phyloP scores from a whole-genome alignment of 2,888 invertebrate genomes.

The Euclidia mi region DNA sequence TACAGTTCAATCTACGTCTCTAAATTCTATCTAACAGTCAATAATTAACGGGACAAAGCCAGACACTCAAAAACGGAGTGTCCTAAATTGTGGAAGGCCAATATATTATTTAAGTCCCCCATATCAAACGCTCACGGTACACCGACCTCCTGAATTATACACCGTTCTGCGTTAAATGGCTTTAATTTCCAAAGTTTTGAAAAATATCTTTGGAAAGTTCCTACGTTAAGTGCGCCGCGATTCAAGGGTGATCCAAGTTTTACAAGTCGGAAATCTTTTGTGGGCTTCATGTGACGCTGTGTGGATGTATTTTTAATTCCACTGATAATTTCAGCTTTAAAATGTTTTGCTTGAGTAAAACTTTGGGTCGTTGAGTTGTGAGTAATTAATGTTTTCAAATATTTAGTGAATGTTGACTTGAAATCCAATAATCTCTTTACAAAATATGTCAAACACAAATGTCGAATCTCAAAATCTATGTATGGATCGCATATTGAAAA shows the following conservation, averaged over 20 bases:
- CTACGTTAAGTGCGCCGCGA: slow-evolving; percentile 60
- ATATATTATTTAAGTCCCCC: slow-evolving; percentile 78
- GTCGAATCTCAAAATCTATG: too few relatives aligned
- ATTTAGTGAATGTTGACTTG: too few relatives aligned
- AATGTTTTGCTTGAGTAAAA: background rate
- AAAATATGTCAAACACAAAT: too few relatives aligned
- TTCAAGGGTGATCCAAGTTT: slow-evolving; percentile 53
- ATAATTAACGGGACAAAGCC: slow-evolving; percentile 32
- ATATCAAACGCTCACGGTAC: slow-evolving; percentile 66
- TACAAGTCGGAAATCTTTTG: slow-evolving; percentile 56
- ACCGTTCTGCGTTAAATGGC: slow-evolving; percentile 77
- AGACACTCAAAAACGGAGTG: slow-evolving; percentile 39
- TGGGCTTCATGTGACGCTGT: slow-evolving; percentile 61
- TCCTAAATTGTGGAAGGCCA: slow-evolving; percentile 51
- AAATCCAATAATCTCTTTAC: too few relatives aligned
- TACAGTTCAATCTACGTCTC: background rate
- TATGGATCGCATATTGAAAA: too few relatives aligned
- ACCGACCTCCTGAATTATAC: slow-evolving; percentile 71
- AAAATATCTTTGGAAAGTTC: slow-evolving; percentile 74
- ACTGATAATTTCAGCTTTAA: slow-evolving; percentile 1
- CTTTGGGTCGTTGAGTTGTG: background rate
- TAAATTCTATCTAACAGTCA: slow-evolving; percentile 20
- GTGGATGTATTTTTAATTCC: slow-evolving; percentile 66
- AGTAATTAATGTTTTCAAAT: too few relatives aligned
- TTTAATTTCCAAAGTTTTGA: slow-evolving; percentile 78